Evolutionary conservation across 1,140 invertebrate genomes (phyloP).

Genomic region (Drosophila guanche): DNA sequence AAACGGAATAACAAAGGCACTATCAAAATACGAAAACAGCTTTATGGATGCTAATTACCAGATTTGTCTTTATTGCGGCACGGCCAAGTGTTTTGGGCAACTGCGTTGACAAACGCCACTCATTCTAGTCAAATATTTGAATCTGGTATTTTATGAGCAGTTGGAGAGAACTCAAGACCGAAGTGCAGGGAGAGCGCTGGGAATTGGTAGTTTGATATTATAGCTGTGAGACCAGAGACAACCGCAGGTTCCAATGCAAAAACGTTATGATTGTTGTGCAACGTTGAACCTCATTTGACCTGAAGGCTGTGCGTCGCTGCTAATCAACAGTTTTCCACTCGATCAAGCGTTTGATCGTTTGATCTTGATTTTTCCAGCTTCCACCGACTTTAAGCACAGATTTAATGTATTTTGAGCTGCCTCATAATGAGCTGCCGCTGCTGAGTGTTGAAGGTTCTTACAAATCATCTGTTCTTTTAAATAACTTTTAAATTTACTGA

Average conservation of each 20-base stretch:
- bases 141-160: too few species aligned
- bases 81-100: neutral
- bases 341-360: neutral
- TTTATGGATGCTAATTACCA: neutral
- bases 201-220: neutral
- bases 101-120: neutral
- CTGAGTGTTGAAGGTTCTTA: too few species aligned
- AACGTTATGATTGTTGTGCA: conserved; percentile 1
- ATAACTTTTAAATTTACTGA: conserved; percentile 15
- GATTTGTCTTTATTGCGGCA: neutral
- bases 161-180: too few species aligned
- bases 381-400: conserved; percentile 1
- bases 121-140: conserved; percentile 1
- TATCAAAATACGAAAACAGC: neutral
- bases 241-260: neutral
- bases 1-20: neutral
- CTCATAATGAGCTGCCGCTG: neutral
- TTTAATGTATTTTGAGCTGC: conserved; percentile 1
- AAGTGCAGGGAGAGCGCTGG: neutral
- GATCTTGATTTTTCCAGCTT: conserved; percentile 18
- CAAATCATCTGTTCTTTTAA: neutral
- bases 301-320: neutral
- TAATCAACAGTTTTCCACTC: conserved; percentile 10
- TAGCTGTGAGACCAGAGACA: neutral
- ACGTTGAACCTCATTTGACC: too few species aligned